phyloP scores from a whole-genome alignment of 1,140 invertebrate genomes.

The Drosophila takahashii region DNA sequence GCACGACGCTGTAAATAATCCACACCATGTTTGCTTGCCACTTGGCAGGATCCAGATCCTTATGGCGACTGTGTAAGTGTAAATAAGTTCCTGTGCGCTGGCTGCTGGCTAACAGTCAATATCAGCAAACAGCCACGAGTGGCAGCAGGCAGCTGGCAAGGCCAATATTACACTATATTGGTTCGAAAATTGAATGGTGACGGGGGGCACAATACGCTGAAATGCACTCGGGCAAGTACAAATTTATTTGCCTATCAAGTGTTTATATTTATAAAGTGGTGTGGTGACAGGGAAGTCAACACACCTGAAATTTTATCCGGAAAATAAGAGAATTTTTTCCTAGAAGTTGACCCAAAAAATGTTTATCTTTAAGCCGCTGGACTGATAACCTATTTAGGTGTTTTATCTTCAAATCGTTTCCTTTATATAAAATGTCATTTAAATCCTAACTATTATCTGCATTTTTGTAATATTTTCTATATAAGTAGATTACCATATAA shows the following conservation, averaged over 20 bases:
- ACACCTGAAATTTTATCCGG: conserved; percentile 5
- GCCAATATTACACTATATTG: conserved; percentile 62
- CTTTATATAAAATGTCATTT: too few relatives aligned
- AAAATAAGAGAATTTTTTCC: background rate
- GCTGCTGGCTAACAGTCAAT: conserved; percentile 36
- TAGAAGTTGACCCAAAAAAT: background rate
- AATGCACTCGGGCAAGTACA: conserved; percentile 27
- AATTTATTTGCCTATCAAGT: conserved; percentile 28
- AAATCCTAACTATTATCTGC: too few relatives aligned
- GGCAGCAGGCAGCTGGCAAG: conserved; percentile 22
- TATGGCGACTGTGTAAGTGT: conserved; percentile 34
- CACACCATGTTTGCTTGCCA: conserved; percentile 71
- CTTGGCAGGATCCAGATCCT: conserved; percentile 39
- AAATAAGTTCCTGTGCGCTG: conserved; percentile 31
- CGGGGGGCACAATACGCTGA: conserved; percentile 25
- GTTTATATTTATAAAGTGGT: conserved; percentile 1
- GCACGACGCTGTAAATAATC: conserved; percentile 78
- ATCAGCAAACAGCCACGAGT: conserved; percentile 34
- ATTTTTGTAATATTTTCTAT: too few relatives aligned
- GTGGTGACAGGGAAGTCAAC: background rate
- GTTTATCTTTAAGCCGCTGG: too few relatives aligned
- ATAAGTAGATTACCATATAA: too few relatives aligned
- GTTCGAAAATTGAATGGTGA: conserved; percentile 52
- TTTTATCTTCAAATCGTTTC: too few relatives aligned
- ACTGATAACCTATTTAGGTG: too few relatives aligned